Base-by-base conservation (phyloP, 1,140 invertebrate genomes). In the Nephila pilipes region DNA sequence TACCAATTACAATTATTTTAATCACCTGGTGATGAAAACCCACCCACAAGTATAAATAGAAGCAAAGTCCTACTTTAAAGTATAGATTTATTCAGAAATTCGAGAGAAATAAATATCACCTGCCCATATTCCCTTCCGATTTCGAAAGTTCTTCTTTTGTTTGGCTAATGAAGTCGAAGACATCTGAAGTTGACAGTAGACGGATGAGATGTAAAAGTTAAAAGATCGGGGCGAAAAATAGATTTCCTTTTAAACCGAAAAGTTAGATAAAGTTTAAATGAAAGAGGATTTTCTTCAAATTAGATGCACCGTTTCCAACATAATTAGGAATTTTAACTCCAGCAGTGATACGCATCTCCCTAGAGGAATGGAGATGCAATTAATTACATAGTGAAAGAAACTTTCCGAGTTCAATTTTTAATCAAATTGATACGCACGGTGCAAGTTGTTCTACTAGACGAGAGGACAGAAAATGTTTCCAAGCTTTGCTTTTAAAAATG, bases 271-370 rank as follows among this genome's bases (percentile, higher is more conserved):
- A 75, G 29, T 75, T 75, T 36, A 75, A 75, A 75, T 75, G 69
- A 75, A 75, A 60, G 18, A 75, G 69, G 69, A 36, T 75, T 75
- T 75, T 75, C 69, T 75, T 75, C 29, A 36, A 75, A 75, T 75
- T 75, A 75, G 69, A 75, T 75, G 69, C 69, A 75, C 69, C 69
- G 69, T 75, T 65, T 75, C 69, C 69, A 36, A 75, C 69, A 75
- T 75, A 75, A 75, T 75, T 75, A 75, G 69, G 69, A 75, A 75
- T 75, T 20, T 75, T 75, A 36, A 75, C 69, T 75, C 29, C 69
- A 32, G 32, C 69, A 25, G 32, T 75, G 69, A 32, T 75, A 75
- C 69, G 69, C 4, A 75, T 20, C 69, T 36, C 29, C 69, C 69
- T 16, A 6, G 32, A 75, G 69, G 69, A 75, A 36, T 36, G 6